phyloP scores from a whole-genome alignment of 2,113 vertebrate species.

The Connochaetes taurinus region DNA sequence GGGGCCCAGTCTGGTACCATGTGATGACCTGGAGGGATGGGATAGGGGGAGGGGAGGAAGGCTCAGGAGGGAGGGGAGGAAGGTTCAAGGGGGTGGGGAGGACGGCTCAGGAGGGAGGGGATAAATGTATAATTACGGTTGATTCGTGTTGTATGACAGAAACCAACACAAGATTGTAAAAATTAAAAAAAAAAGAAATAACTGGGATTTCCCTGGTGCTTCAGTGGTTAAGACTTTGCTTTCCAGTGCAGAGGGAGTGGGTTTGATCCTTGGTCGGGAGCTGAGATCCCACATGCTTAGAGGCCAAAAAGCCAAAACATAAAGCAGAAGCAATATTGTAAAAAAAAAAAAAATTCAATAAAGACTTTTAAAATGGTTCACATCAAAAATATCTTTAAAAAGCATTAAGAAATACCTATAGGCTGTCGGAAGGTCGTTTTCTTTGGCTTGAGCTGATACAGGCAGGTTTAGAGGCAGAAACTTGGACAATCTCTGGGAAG shows the following conservation, averaged over 20 bases:
- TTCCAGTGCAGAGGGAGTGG: not conserved
- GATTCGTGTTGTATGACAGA: not conserved
- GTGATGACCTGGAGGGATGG: not conserved
- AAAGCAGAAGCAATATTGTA: not conserved
- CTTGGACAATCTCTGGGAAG: not conserved
- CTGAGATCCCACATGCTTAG: not conserved
- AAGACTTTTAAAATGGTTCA: not conserved
- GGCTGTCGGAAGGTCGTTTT: not conserved
- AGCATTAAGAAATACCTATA: not conserved
- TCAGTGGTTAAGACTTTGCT: not conserved
- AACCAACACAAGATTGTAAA: not conserved
- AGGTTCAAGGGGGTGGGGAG: not conserved
- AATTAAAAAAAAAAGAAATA: not conserved
- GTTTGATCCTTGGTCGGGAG: not conserved
- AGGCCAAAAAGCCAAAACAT: not conserved
- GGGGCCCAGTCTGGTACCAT: not conserved
- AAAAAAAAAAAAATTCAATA: not conserved
- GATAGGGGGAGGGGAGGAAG: not conserved
- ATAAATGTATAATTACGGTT: not conserved
- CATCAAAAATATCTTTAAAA: not conserved
- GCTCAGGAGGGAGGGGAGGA: not conserved
- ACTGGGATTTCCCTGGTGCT: not conserved
- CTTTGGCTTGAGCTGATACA: not conserved
- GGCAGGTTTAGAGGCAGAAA: not conserved
- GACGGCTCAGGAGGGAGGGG: not conserved